phyloP scores from a whole-genome alignment of 2,888 invertebrate species.

The Operophtera brumata region DNA sequence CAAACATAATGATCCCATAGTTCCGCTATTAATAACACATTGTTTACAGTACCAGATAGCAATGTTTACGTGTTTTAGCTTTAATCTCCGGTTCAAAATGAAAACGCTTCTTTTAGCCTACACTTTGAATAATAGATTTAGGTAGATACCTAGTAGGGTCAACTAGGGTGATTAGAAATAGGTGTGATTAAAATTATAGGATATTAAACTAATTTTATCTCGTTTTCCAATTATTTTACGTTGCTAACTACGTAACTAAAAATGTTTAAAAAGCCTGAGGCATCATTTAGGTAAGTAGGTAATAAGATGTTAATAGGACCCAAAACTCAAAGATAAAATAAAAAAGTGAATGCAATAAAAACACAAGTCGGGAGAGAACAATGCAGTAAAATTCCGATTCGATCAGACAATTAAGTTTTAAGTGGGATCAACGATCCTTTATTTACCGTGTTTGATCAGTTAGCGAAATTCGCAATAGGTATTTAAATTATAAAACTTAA shows the following conservation, averaged over 20 bases:
- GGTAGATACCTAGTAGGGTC: slow-evolving; percentile 3
- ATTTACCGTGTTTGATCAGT: slow-evolving; percentile 45
- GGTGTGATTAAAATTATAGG: no score
- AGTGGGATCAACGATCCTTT: slow-evolving; percentile 73
- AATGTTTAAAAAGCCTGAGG: no score
- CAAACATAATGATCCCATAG: slow-evolving; percentile 52
- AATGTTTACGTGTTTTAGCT: slow-evolving; percentile 66
- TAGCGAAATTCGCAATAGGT: slow-evolving; percentile 59
- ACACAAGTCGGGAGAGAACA: slow-evolving; percentile 31
- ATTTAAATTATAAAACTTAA: slow-evolving; percentile 13
- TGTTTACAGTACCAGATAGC: slow-evolving; percentile 67
- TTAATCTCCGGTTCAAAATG: slow-evolving; percentile 40
- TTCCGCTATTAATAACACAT: slow-evolving; percentile 66
- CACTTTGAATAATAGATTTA: background rate
- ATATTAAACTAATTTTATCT: no score
- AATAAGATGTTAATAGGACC: background rate
- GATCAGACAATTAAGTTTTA: slow-evolving; percentile 63
- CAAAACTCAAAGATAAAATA: background rate
- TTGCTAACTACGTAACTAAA: background rate
- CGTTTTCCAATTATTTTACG: no score
- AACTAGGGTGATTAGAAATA: no score
- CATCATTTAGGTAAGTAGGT: no score
- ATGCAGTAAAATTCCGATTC: slow-evolving; percentile 54
- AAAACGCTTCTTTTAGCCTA: background rate
- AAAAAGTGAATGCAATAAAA: slow-evolving; percentile 19